Evolutionary conservation across 2,888 invertebrate species (phyloP).

Genomic region (Drosophila subsilvestris): DNA sequence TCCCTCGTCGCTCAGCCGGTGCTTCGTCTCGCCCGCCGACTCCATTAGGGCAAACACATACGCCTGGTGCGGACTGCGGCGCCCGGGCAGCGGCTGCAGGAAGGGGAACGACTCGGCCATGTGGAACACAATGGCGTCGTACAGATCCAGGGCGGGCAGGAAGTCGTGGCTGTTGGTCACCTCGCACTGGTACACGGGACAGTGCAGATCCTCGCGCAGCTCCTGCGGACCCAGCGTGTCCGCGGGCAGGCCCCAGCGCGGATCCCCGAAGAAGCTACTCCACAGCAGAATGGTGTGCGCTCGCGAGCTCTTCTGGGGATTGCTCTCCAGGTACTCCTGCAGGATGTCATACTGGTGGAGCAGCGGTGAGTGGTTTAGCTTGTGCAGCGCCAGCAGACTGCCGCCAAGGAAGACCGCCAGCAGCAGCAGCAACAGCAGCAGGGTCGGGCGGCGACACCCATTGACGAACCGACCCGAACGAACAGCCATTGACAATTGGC

Average conservation of each 20-base stretch:
- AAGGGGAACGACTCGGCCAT: conserved; percentile 82
- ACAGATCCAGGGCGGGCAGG: conserved; percentile 81
- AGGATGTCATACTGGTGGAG: conserved; percentile 79
- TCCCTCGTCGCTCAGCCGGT: conserved; percentile 76
- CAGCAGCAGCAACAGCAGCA: conserved; percentile 36
- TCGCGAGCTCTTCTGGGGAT: not conserved
- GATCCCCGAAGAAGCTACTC: conserved; percentile 80
- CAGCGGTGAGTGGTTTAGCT: conserved; percentile 63
- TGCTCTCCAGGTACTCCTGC: conserved; percentile 52
- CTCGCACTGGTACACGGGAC: conserved; percentile 84
- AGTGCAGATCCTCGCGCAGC: conserved; percentile 74
- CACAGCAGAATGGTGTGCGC: conserved; percentile 78
- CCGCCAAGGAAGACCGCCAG: conserved; percentile 83
- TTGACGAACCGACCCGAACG: conserved; percentile 30
- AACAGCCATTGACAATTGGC: conserved; percentile 54
- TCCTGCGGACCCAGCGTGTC: conserved; percentile 73
- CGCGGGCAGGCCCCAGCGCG: conserved; percentile 74
- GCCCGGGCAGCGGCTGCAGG: conserved; percentile 79
- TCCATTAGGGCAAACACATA: conserved; percentile 86
- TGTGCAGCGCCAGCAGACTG: conserved; percentile 77
- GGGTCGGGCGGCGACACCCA: conserved; percentile 23
- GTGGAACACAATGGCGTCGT: conserved; percentile 86
- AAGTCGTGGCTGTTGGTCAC: conserved; percentile 82
- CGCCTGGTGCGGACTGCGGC: conserved; percentile 83
- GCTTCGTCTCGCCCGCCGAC: conserved; percentile 83